Evolutionary conservation across 2,797 vertebrate genomes (phyloP), one percentile per base, ranked within the genome.

Genomic region (Furcifer pardalis): DNA sequence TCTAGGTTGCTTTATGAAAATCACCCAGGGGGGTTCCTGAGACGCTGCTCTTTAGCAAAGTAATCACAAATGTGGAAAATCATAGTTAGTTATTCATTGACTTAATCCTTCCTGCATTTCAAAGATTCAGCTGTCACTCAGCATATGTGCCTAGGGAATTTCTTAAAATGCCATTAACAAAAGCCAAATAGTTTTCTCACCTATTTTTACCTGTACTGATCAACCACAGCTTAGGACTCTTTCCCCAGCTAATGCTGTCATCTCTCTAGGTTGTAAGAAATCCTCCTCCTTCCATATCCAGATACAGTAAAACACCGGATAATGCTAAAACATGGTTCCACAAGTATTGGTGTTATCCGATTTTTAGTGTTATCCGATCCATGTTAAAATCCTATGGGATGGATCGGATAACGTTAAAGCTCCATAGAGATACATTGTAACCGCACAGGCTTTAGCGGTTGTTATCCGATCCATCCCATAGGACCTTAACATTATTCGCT

Each of bases 51-150:
- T 72, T 79, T 73, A 77, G 52, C 52, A 84, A 86, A 86, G 49
- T 30, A 77, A 83, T 60, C 25, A 19, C 3, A 25, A 76, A 69
- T n/a, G 32, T 68, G 30, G 7, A 49, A 62, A 76, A 65, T 59
- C 75, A 0, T 0, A 88, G 46, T 78, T 78, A 56, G 21, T 68
- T 0, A 0, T 25, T 84, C 44, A 8, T 40, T 44, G 30, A 32
- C 75, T 79, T 84, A 84, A 82, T 80, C 66, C 63, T 81, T 63
- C 42, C 77, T 66, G 25, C 19, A 62, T 86, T 63, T 32, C 69
- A 10, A 30, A 62, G 12, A 12, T 1, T 25, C 52, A 86, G 40
- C 56, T 4, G 0, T 40, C 75, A 44, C 10, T 77, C 52, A 37
- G 23, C 37, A 23, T 5, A 12, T 30, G 23, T n/a, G 17, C 63